Percentiles rank a stretch among this genome's conserved stretches.
Conservation (phyloP, 2,888 invertebrate genomes). For the Pachydiplax longipennis region DNA sequence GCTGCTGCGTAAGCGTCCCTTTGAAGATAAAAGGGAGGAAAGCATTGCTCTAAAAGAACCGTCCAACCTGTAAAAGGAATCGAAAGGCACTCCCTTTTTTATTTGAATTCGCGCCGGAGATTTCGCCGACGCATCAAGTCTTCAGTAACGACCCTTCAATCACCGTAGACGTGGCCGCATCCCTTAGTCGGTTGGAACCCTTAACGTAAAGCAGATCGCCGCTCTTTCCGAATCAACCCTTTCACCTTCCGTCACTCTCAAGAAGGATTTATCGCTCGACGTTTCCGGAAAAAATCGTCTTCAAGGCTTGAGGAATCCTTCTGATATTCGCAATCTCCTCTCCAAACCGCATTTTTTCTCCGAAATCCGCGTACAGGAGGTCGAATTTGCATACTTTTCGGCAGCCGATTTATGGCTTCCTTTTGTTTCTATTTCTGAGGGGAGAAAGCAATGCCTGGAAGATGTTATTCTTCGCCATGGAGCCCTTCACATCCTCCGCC, state of each 20-base stretch:
- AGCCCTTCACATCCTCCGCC: background rate
- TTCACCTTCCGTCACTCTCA: background rate
- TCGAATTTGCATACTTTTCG: background rate
- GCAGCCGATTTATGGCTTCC: background rate
- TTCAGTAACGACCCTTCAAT: background rate
- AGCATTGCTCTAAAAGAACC: too few species aligned
- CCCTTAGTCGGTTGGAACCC: background rate
- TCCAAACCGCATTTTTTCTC: background rate
- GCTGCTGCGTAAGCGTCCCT: too few species aligned
- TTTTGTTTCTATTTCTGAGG: background rate
- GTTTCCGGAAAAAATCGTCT: background rate
- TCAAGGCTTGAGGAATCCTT: too few species aligned
- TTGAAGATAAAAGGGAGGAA: too few species aligned
- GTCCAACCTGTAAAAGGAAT: too few species aligned
- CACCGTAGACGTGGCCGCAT: background rate
- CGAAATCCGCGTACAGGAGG: background rate
- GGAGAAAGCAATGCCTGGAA: background rate
- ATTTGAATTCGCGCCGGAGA: too few species aligned
- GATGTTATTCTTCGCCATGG: background rate
- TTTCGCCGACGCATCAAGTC: background rate
- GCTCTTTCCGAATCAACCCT: background rate
- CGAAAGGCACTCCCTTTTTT: too few species aligned
- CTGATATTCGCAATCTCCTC: background rate
- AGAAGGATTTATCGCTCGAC: background rate
- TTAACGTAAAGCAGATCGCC: background rate